Evolutionary conservation across 2,113 vertebrate genomes (phyloP), one percentile per base, ranked within the genome.

Genomic region (Coptodon rendalli): DNA sequence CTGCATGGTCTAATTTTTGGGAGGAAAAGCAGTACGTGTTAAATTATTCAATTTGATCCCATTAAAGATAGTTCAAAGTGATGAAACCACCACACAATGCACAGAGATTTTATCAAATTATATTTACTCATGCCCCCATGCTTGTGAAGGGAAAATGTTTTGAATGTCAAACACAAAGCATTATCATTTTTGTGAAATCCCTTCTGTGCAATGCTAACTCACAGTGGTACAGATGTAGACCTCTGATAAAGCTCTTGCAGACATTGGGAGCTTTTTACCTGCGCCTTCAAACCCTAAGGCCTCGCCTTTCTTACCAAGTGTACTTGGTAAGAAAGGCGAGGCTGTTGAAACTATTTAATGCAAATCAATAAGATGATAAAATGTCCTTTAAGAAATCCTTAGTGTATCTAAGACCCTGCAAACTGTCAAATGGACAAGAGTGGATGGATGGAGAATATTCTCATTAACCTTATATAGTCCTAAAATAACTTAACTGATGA

Each of bases 101-200:
- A 80, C 73, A 63, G 61, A 63, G 71, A 90, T 92, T 85, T 79
- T 57, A 84, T 89, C 79, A 84, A 71, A 89, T 89, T 50, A 78
- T 82, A 82, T 91, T 82, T 81, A 82, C 73, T 86, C 56, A 80
- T 52, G 24, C 14, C 7, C n/a, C 52, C 5, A 10, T 66, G 85
- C n/a, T 68, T 66, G 61, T 29, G 24, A 40, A 86, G 48, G 86
- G 34, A 57, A 87, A 86, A 84, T 38, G 78, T 83, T 88, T 92
- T 78, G 24, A 80, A 91, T 90, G 85, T 91, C 34, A 89, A 89
- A 85, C 12, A 9, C n/a, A 81, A 83, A 87, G 85, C 76, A 40
- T 91, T 88, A 88, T 89, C 36, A 86, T 63, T 89, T 86, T 88
- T 79, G 43, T 81, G 76, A 90, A 90, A 36, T 50, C 17, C 50